Percentiles rank a stretch among this genome's conserved stretches.
These are phyloP conservation scores for Hylaea fasciaria DNA, from an alignment of 2,888 invertebrate genomes.

Conservation along the genomic window DNA sequence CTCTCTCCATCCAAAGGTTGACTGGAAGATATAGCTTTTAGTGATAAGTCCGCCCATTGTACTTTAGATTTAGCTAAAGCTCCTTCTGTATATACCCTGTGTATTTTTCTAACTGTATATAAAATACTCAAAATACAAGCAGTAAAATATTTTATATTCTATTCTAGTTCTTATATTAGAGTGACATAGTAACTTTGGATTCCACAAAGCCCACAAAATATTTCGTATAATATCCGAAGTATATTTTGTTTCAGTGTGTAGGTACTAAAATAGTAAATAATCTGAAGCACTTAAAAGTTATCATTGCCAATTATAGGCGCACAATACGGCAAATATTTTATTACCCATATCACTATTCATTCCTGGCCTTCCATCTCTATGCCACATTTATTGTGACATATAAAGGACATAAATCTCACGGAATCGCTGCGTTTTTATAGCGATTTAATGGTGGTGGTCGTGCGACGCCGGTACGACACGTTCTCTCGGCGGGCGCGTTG, in stretches of 20 bases:
- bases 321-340: slow-evolving; percentile 12
- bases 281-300: not conserved
- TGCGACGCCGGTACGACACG: slow-evolving; percentile 13
- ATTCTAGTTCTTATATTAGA: too few relatives aligned
- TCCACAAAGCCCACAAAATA: not conserved
- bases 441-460: slow-evolving; percentile 19
- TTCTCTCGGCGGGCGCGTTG: not conserved
- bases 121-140: too few relatives aligned
- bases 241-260: too few relatives aligned
- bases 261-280: not conserved
- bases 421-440: slow-evolving; percentile 30
- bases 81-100: too few relatives aligned
- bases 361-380: slow-evolving; percentile 21
- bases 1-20: too few relatives aligned
- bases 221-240: too few relatives aligned
- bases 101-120: too few relatives aligned
- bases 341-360: slow-evolving; percentile 26
- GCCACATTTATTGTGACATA: slow-evolving; percentile 34
- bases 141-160: too few relatives aligned
- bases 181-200: too few relatives aligned
- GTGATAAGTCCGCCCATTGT: too few relatives aligned
- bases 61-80: too few relatives aligned
- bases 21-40: too few relatives aligned
- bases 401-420: slow-evolving; percentile 35
- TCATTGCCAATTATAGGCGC: slow-evolving; percentile 4